Evolutionary conservation across 2,888 invertebrate species (phyloP), one percentile per base, ranked within the genome.

Genomic region (Agonum fuliginosum): DNA sequence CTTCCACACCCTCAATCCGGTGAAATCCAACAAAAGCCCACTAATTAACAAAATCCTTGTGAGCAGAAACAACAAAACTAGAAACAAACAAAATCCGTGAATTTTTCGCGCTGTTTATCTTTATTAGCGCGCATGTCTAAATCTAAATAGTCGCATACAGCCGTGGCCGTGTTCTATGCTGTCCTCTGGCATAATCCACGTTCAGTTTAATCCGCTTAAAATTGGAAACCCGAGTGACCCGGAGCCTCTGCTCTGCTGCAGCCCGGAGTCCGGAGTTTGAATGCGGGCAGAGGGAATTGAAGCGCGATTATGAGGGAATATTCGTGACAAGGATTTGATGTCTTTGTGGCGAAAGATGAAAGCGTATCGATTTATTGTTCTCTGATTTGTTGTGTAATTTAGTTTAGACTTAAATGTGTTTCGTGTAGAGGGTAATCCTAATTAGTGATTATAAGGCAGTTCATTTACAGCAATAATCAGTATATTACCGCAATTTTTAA

Each of bases 141-240:
- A 54, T 67, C 37, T 67, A 54, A 54, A 54, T 24, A 54, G 54
- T 37, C 37, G 37, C 37, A 37, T 37, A 37, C 37, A 37, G 12
- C 37, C 37, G 37, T 12, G 12, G n/a, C 10, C 48, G 8, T n/a
- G 54, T n/a, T 20, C n/a, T n/a, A n/a, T n/a, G n/a, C n/a, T 54
- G n/a, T 20, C 22, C 51, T 48, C 6, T 48, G 10, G 34, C 14
- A 41, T 67, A 67, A 67, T 67, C 67, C 67, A 34, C 20, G 41
- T 41, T 67, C 41, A 10, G 37, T 67, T 67, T 67, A 67, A 67
- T 67, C 67, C 67, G 34, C 67, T 67, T 67, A 67, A 67, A 67
- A 67, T 67, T 67, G 67, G 67, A 67, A 67, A 67, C 37, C 22
- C 19, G 22, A 67, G 20, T 67, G 67, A 67, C 67, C 67, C 20